Conservation (phyloP, 2,888 invertebrate species). For the Drosophila setosimentum region DNA sequence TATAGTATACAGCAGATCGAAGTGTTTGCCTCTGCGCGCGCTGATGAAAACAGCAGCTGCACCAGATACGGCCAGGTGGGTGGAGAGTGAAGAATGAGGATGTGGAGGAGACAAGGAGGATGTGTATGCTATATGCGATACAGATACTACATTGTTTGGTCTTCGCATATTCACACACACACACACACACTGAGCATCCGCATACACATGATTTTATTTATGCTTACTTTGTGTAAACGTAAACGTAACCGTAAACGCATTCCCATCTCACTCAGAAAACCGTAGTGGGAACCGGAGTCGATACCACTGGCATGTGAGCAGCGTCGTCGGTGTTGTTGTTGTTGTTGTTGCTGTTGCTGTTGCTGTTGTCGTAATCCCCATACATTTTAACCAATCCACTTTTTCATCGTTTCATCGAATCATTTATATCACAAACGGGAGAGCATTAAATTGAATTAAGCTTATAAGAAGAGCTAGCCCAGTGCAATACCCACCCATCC, state of each 20-base stretch:
- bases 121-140: slow-evolving; percentile 42
- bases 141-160: slow-evolving; percentile 69
- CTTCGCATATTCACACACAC: slow-evolving; percentile 34
- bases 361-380: slow-evolving; percentile 73
- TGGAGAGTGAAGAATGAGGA: background rate
- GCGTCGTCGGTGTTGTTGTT: slow-evolving; percentile 44
- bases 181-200: slow-evolving; percentile 6
- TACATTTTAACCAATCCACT: slow-evolving; percentile 82
- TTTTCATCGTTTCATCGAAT: slow-evolving; percentile 81
- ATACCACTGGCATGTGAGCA: slow-evolving; percentile 39
- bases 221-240: slow-evolving; percentile 80
- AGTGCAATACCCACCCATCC: background rate
- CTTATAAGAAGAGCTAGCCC: slow-evolving; percentile 70
- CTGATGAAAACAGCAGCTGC: slow-evolving; percentile 40
- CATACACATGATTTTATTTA: slow-evolving; percentile 70
- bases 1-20: slow-evolving; percentile 56
- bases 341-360: slow-evolving; percentile 51
- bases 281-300: slow-evolving; percentile 27
- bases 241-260: slow-evolving; percentile 66
- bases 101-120: no score
- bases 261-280: slow-evolving; percentile 43
- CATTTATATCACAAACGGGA: slow-evolving; percentile 83
- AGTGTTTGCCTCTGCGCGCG: slow-evolving; percentile 38
- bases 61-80: slow-evolving; percentile 35
- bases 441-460: slow-evolving; percentile 83